Evolutionary conservation across 2,113 vertebrate genomes (phyloP).

Genomic region (human): GRCh38 chrX:39231501-39232000

Average conservation of each 20-base stretch:
- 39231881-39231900: not conserved
- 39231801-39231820: not conserved
- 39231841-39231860: not conserved
- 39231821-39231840: not conserved
- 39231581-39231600: not conserved
- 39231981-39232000: not conserved
- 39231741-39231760: not conserved
- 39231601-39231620: not conserved
- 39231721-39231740: not conserved
- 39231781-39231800: not conserved
- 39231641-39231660: not conserved
- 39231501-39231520: not conserved
- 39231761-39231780: not conserved
- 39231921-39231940: not conserved
- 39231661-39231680: slow-evolving; percentile 4
- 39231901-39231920: not conserved
- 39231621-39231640: not conserved
- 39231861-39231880: not conserved
- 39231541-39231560: not conserved
- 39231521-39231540: not conserved
- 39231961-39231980: not conserved
- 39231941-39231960: not conserved
- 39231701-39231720: not conserved
- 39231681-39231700: not conserved
- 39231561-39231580: not conserved